Evolutionary conservation across 2,888 invertebrate species (phyloP).

Genomic region (Lysandra coridon): DNA sequence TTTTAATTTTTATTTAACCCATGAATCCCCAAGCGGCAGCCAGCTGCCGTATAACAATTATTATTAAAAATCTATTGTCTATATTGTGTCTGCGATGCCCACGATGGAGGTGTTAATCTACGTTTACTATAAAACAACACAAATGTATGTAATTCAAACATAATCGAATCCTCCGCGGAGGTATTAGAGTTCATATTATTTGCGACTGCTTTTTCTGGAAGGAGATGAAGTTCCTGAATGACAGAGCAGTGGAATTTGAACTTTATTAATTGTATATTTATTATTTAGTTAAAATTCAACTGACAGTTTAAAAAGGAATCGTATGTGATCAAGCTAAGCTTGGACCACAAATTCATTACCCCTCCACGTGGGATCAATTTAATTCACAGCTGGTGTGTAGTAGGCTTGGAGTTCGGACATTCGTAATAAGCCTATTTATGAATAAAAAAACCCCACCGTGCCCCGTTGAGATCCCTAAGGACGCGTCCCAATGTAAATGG

Average conservation of each 20-base stretch:
- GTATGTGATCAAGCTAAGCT: constrained; percentile 30
- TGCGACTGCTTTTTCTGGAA: neutral
- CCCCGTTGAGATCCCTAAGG: constrained; percentile 61
- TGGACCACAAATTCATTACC: constrained; percentile 57
- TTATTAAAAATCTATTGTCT: no score
- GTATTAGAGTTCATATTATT: neutral
- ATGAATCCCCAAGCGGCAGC: no score
- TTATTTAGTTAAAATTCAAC: neutral
- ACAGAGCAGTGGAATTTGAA: neutral
- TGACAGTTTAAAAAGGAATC: neutral
- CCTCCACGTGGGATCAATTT: constrained; percentile 69
- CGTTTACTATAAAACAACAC: constrained; percentile 15
- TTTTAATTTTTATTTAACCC: no score
- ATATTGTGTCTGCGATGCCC: no score
- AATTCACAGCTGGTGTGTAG: constrained; percentile 65
- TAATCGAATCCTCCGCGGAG: neutral
- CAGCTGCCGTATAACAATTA: no score
- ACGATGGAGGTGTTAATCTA: no score
- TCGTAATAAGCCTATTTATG: constrained; percentile 66
- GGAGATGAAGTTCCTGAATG: neutral
- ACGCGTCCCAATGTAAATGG: constrained; percentile 66
- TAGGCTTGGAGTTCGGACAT: constrained; percentile 33
- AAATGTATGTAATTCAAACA: constrained; percentile 33
- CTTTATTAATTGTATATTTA: neutral
- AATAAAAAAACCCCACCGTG: constrained; percentile 54